Base-by-base conservation (phyloP, 2,113 vertebrate species). In the Panthera tigris region DNA sequence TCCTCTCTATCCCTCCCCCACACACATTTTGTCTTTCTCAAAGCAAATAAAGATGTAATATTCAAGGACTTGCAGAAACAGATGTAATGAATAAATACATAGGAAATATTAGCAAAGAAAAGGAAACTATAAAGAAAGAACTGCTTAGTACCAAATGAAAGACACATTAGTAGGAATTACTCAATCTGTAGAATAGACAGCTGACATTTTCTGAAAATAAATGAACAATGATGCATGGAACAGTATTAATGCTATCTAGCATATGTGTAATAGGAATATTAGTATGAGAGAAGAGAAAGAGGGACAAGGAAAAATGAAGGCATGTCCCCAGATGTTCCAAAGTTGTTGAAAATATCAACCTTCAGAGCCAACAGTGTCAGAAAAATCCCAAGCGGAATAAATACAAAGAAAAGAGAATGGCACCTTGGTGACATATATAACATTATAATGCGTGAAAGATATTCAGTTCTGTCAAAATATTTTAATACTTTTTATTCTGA, bases 381-480 rank as follows among this genome's bases (percentile, higher is more conserved):
- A 68, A 96, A 93, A 93, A 93, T 68, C 16, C 29, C 27, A 92
- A 81, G 8, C 48, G 89, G 18, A 25, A 82, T 48, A 83, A 93
- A 93, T 68, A 78, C 39, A 21, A 93, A 81, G 13, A 57, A 68
- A 55, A 83, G 39, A 89, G 84, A 84, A 89, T 76, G 31, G 50
- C 15, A 84, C 10, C 13, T 76, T 36, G 16, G 33, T 85, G 23
- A 63, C 36, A 39, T 19, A 61, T 45, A 31, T 41, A 74, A 55
- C 48, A 73, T 68, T 81, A 61, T 66, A n/a, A 66, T 68, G 39
- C 48, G 68, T 95, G 36, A 12, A 81, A 73, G 79, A 41, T 83
- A 33, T 21, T 89, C 25, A 61, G 15, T 39, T 74, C 15, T 65
- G 41, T 89, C 68, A 84, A 76, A 83, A 57, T 89, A 83, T 69